Conservation (phyloP, 2,113 vertebrate species). For the Bos javanicus region DNA sequence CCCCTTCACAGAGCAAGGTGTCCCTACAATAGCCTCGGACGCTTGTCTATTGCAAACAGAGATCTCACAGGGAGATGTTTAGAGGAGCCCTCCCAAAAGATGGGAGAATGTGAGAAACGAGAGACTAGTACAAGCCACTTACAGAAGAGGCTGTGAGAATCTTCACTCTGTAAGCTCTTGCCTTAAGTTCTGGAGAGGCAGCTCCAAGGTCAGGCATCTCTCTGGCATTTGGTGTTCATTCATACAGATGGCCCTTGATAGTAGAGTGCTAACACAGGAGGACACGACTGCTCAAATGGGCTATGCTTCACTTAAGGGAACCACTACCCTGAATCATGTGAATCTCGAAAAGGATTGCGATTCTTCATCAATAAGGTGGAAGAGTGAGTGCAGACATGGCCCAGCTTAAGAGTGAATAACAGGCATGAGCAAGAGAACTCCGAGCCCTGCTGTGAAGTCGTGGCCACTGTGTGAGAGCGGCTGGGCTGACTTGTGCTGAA, state of each 20-base stretch:
- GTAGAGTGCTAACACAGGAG: conserved; percentile 44
- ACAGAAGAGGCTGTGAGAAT: neutral
- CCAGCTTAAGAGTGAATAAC: neutral
- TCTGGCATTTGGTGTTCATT: conserved; percentile 37
- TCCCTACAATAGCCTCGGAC: conserved; percentile 20
- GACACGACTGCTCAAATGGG: conserved; percentile 37
- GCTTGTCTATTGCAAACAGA: conserved; percentile 61
- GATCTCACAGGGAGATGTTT: neutral
- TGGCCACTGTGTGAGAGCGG: neutral
- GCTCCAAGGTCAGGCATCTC: conserved; percentile 31
- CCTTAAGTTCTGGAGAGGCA: conserved; percentile 40
- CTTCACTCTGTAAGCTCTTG: conserved; percentile 40
- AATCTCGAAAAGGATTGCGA: neutral
- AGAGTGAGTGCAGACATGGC: neutral
- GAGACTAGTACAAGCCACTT: neutral
- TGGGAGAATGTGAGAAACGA: neutral
- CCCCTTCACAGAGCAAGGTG: neutral
- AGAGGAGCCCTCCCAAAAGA: neutral
- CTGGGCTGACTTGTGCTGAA: neutral
- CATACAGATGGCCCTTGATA: conserved; percentile 44
- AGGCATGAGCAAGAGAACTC: conserved; percentile 3
- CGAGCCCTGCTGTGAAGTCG: neutral
- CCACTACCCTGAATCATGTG: neutral
- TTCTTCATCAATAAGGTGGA: neutral
- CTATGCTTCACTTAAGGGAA: conserved; percentile 40